Evolutionary conservation across 2,888 invertebrate genomes (phyloP), one percentile per base, ranked within the genome.

Genomic region (Cantharis lateralis): DNA sequence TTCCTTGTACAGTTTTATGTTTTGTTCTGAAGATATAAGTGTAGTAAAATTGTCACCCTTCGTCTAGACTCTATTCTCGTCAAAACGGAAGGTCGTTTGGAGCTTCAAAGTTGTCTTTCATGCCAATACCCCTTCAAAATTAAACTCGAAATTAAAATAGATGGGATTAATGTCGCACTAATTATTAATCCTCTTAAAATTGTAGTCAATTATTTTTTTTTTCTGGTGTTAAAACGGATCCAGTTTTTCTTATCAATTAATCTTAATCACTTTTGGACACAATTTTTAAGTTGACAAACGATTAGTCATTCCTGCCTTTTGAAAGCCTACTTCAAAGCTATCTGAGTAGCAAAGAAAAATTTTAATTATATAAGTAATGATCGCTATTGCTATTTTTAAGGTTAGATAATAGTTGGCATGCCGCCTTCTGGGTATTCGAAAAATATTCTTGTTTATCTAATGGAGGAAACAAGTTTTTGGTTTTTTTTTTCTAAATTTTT

Each of bases 191-290:
- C 48, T 48, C n/a, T 48, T 48, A 48, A n/a, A 48, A 48, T 48
- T 48, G n/a, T 13, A 48, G 48, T 48, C 48, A n/a, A 72, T 72
- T 72, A 28, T 48, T 72, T 72, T 20, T 16, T n/a, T 48, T n/a
- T 48, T n/a, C n/a, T n/a, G 48, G 48, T 7, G n/a, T 48, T 48
- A 48, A 48, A 48, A 48, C 48, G n/a, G 48, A 48, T 48, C 48
- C 48, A 48, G 48, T 48, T 48, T 48, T 48, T 32, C 66, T 24
- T 28, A 72, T 72, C 66, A 72, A 72, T 72, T 72, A 72, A 66
- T 72, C 72, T 66, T 66, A 72, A 66, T 72, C 72, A 48, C 15
- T 64, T 18, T 72, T 66, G 61, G 72, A 66, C 66, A 66, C 72
- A 66, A 66, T 24, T 66, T 61, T 20, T n/a, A 72, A 72, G 72